Base-by-base conservation (phyloP, 2,113 vertebrate genomes). In the Balaenoptera acutorostrata region DNA sequence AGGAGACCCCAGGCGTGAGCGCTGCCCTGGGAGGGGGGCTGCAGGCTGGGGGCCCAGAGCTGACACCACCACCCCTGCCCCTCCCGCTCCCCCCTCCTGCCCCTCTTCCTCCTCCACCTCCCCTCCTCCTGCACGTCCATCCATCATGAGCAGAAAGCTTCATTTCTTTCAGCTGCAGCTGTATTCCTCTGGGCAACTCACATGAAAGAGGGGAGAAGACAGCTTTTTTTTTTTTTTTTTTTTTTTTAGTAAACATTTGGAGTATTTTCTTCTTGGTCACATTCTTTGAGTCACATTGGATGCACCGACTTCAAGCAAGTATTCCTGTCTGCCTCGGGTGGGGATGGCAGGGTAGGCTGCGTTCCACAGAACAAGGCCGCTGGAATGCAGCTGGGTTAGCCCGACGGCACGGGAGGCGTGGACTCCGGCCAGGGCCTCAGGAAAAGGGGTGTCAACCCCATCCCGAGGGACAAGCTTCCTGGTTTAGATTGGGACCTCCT, bases 131-230 rank as follows among this genome's bases (percentile, higher is more conserved):
- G 11, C 4, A 0, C 57, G 20, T 82, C 36, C 5, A 96, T 97
- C 93, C 96, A 83, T 97, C 96, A 92, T 2, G 36, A 93, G 63
- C 80, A 90, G 68, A 84, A 75, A 71, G 87, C 84, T 71, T 33
- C 83, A 6, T 55, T 77, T 88, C 92, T 69, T 27, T 39, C 55
- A 17, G 64, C 63, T 25, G 77, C 96, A 97, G 97, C 97, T 96
- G 97, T 89, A 18, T 94, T 96, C 98, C 97, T 98, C 86, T 98
- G 95, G 97, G 96, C 95, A 21, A 97, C 94, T 86, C 82, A 89
- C 90, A 97, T 95, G 74, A 95, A 97, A 96, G 95, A 21, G 75
- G 63, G 61, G 49, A 52, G 78, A 74, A 74, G 68, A 44, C 12
- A n/a, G n/a, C n/a, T n/a, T n/a, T n/a, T n/a, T n/a, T 71, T 92